These are phyloP conservation scores for Metalampra italica DNA, from an alignment of 2,888 invertebrate species.

Conservation along the genomic window DNA sequence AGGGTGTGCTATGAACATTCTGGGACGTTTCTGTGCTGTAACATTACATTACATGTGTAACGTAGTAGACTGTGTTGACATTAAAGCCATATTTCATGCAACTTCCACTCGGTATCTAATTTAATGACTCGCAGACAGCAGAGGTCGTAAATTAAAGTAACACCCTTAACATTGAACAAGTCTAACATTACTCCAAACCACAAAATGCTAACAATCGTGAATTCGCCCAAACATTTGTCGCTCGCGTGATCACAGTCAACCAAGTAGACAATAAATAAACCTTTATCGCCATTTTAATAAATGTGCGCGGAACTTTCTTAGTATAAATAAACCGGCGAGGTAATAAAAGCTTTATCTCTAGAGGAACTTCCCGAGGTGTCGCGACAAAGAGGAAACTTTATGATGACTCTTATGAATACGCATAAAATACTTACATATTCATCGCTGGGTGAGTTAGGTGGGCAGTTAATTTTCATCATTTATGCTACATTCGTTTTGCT, in stretches of 20 bases:
- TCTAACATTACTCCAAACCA: not conserved
- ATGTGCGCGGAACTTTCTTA: conserved; percentile 60
- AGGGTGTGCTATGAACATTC: too few relatives aligned
- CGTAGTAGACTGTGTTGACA: too few relatives aligned
- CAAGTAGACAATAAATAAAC: conserved; percentile 68
- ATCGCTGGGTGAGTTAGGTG: conserved; percentile 9
- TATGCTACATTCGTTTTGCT: not conserved
- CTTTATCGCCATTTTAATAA: conserved; percentile 75
- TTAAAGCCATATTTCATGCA: too few relatives aligned
- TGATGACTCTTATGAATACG: conserved; percentile 41
- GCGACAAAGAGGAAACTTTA: conserved; percentile 41
- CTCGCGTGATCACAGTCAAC: conserved; percentile 59
- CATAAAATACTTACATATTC: conserved; percentile 31
- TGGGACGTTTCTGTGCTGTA: too few relatives aligned
- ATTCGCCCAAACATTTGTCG: conserved; percentile 23
- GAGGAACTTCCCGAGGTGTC: conserved; percentile 30
- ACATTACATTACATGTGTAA: too few relatives aligned
- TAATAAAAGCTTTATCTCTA: conserved; percentile 55
- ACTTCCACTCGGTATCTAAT: too few relatives aligned
- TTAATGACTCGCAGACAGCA: too few relatives aligned
- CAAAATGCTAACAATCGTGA: not conserved
- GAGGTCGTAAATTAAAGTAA: too few relatives aligned
- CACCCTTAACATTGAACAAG: too few relatives aligned
- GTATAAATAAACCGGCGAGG: conserved; percentile 58
- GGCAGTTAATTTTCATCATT: conserved; percentile 19